Percentiles rank a stretch among this genome's conserved stretches.
These are phyloP conservation scores for Chionodraco myersi DNA, from an alignment of 2,113 vertebrate genomes.

Conservation along the genomic window DNA sequence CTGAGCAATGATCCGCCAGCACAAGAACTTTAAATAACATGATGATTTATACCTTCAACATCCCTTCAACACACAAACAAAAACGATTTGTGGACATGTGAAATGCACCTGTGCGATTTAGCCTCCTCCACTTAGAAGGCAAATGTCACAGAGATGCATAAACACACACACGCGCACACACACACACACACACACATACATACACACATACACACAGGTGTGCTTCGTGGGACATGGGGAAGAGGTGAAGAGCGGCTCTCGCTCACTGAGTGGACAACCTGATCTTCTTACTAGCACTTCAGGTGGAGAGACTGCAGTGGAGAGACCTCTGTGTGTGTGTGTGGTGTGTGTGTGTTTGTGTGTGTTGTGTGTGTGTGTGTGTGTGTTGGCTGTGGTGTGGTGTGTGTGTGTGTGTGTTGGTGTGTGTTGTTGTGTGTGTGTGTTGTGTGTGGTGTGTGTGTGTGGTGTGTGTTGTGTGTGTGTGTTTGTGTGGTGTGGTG, in stretches of 20 bases:
- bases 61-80: conserved; percentile 23
- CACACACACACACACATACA: conserved; percentile 57
- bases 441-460: neutral
- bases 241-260: conserved; percentile 75
- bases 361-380: conserved; percentile 28
- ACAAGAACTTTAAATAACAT: conserved; percentile 31
- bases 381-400: conserved; percentile 19
- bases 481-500: conserved; percentile 38
- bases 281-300: conserved; percentile 87
- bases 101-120: conserved; percentile 62
- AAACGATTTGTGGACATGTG: conserved; percentile 51
- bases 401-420: conserved; percentile 2
- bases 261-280: conserved; percentile 86
- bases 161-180: conserved; percentile 24
- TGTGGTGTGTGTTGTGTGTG: no score
- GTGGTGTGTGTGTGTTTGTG: conserved; percentile 51
- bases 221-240: conserved; percentile 77
- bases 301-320: conserved; percentile 69
- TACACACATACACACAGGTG: conserved; percentile 68
- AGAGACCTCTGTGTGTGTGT: conserved; percentile 77
- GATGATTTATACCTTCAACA: conserved; percentile 50
- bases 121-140: conserved; percentile 57
- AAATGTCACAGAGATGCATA: conserved; percentile 68
- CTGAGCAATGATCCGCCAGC: neutral
- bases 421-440: neutral